Percentiles rank a stretch among this genome's conserved stretches.
Evolutionary conservation across 2,888 invertebrate species (phyloP).

Genomic region (Zootermopsis nevadensis): DNA sequence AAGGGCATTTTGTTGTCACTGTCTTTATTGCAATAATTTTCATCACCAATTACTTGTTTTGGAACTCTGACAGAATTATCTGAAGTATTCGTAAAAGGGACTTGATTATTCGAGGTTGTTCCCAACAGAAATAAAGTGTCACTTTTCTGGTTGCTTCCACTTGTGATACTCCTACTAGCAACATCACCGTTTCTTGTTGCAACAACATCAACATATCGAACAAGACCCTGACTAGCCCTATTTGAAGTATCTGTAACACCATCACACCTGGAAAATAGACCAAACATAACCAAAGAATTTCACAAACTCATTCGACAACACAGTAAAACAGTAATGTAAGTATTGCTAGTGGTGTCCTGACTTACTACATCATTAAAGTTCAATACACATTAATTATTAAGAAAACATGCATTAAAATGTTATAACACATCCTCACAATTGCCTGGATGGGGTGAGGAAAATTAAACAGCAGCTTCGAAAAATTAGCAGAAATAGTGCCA

Average conservation of each 20-base stretch:
- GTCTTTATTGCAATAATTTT: neutral
- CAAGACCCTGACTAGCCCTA: conserved; percentile 47
- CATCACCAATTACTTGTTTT: neutral
- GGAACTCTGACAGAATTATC: neutral
- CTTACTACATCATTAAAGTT: too few relatives aligned
- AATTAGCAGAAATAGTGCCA: too few relatives aligned
- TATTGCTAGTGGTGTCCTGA: too few relatives aligned
- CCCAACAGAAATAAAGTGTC: neutral
- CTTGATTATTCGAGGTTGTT: neutral
- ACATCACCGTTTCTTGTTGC: conserved; percentile 35
- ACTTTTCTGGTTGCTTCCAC: neutral
- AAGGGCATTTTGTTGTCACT: neutral
- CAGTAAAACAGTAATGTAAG: too few relatives aligned
- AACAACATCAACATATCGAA: conserved; percentile 46
- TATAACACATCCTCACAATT: too few relatives aligned
- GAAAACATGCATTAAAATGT: too few relatives aligned
- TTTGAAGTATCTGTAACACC: conserved; percentile 33
- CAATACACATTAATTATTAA: too few relatives aligned
- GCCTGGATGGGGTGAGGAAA: too few relatives aligned
- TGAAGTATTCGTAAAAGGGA: neutral
- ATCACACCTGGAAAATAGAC: conserved; percentile 10
- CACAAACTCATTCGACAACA: too few relatives aligned
- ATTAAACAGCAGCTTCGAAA: too few relatives aligned
- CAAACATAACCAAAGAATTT: neutral
- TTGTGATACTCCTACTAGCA: neutral